These are phyloP conservation scores for Episyrphus balteatus DNA, from an alignment of 1,140 invertebrate genomes.

Conservation along the genomic window DNA sequence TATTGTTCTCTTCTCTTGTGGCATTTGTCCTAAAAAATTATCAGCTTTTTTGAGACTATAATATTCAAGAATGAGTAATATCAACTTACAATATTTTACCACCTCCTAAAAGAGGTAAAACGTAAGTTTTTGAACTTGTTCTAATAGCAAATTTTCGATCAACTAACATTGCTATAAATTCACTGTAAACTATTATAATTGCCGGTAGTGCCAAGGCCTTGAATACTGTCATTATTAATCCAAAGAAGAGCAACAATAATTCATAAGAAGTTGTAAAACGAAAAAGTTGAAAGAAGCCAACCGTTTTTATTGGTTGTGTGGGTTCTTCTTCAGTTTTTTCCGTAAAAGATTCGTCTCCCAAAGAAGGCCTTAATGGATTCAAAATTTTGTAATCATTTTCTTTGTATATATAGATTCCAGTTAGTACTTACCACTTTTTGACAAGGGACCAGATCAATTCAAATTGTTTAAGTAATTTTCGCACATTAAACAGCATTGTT, in stretches of 20 bases:
- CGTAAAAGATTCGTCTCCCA: too few relatives aligned
- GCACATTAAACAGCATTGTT: too few relatives aligned
- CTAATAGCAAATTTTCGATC: constrained; percentile 22
- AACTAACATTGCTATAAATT: constrained; percentile 48
- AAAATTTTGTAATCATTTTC: too few relatives aligned
- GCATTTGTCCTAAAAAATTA: constrained; percentile 38
- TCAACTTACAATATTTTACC: constrained; percentile 39
- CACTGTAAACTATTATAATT: constrained; percentile 52
- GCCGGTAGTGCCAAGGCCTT: constrained; percentile 46
- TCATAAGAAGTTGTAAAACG: neutral
- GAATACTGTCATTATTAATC: constrained; percentile 41
- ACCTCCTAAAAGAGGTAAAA: constrained; percentile 34
- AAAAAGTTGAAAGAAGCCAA: constrained; percentile 14
- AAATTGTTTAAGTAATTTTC: too few relatives aligned
- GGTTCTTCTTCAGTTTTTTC: neutral
- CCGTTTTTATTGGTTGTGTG: constrained; percentile 4
- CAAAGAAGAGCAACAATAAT: constrained; percentile 21
- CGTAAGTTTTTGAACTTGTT: constrained; percentile 27
- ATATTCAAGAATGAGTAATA: too few relatives aligned
- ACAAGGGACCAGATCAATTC: too few relatives aligned
- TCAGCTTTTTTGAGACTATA: neutral
- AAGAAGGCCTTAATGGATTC: too few relatives aligned
- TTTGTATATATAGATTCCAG: too few relatives aligned
- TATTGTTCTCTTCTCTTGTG: constrained; percentile 42
- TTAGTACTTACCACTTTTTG: too few relatives aligned